Percentiles rank a stretch among this genome's conserved stretches.
phyloP scores from a whole-genome alignment of 2,797 vertebrate genomes.

The Paratrypauchen microcephalus region DNA sequence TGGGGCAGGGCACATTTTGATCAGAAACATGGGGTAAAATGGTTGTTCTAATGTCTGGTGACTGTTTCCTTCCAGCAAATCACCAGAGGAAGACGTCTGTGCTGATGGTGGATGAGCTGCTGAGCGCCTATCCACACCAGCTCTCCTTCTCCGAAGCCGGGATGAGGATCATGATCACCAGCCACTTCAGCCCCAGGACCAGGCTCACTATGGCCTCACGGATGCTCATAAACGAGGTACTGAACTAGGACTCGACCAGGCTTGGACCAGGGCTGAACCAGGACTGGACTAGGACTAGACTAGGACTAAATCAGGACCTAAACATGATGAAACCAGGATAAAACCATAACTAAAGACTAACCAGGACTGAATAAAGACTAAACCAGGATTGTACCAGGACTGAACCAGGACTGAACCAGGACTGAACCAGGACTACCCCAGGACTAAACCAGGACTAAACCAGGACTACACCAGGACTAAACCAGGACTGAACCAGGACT shows the following conservation, averaged over 20 bases:
- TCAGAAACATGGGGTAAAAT: too few relatives aligned
- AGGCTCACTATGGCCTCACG: slow-evolving; percentile 98
- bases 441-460: slow-evolving; percentile 15
- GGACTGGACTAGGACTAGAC: not conserved
- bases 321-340: not conserved
- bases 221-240: slow-evolving; percentile 98
- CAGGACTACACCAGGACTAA: not conserved
- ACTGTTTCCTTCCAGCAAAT: slow-evolving; percentile 74
- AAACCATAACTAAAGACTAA: not conserved
- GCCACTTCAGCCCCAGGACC: slow-evolving; percentile 95
- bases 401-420: not conserved
- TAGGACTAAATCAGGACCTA: not conserved
- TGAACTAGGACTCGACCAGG: slow-evolving; percentile 16
- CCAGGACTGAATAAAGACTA: not conserved
- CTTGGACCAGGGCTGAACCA: not conserved
- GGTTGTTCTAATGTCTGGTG: too few relatives aligned
- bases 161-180: slow-evolving; percentile 98
- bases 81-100: slow-evolving; percentile 91
- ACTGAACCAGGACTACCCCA: slow-evolving; percentile 64
- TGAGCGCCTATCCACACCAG: slow-evolving; percentile 95
- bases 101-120: slow-evolving; percentile 96
- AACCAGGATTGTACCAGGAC: not conserved
- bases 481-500: not conserved
- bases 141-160: slow-evolving; percentile 96
- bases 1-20: too few relatives aligned